Conservation (phyloP, 2,113 vertebrate species). For the Calypte anna region DNA sequence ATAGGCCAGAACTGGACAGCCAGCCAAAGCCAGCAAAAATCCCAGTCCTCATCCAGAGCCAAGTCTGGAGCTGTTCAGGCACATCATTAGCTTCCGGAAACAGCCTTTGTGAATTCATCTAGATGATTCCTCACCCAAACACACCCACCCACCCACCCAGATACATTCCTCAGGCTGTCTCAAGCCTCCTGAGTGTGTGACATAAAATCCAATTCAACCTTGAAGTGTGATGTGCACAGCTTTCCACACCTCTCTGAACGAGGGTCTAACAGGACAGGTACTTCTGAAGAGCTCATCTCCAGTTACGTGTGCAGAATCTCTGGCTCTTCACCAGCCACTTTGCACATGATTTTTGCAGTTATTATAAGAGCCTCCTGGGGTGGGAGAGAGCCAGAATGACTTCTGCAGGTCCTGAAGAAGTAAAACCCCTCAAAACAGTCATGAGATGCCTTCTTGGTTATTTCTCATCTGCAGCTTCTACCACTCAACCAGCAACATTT, state of each 20-base stretch:
- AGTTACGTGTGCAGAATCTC: neutral
- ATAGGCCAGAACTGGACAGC: neutral
- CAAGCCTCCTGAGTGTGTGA: rapidly evolving
- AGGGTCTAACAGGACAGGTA: neutral
- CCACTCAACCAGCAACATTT: neutral
- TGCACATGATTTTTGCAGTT: neutral
- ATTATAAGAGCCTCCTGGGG: neutral
- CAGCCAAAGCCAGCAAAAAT: neutral
- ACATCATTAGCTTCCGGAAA: neutral
- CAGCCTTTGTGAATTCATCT: neutral
- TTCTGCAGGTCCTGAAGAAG: neutral
- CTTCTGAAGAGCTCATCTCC: neutral
- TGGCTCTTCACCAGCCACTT: neutral
- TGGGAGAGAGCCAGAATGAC: neutral
- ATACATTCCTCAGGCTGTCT: neutral
- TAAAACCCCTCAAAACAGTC: neutral
- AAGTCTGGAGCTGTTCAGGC: neutral
- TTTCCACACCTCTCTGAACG: neutral
- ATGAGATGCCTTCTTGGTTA: neutral
- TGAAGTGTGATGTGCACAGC: neutral
- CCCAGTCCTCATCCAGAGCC: neutral
- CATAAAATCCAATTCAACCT: neutral
- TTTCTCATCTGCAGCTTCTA: neutral
- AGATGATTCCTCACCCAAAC: neutral
- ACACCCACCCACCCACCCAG: neutral